Base-by-base conservation (phyloP, 53 echinoderm and acorn worm genomes). In the Stichopus horrens region DNA sequence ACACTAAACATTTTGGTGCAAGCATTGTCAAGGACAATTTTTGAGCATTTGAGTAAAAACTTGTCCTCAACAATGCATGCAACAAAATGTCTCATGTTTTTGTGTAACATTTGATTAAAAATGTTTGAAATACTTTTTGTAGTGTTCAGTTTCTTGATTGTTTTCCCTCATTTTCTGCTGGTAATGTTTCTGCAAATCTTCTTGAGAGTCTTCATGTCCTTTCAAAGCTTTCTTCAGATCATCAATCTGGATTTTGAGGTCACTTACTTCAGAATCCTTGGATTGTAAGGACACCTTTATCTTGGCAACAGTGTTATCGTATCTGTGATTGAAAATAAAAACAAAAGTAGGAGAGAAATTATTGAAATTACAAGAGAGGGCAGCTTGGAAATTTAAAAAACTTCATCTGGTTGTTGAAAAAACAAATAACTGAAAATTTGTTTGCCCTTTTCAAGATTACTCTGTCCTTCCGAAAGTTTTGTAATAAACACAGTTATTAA, bases 111-210 rank as follows among this genome's bases (percentile, higher is more conserved):
- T 37, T 37, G 37, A 37, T 37, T 37, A 37, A 37, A 37, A 77
- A 54, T 53, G 9, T 4, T 75, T 9, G 8, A 80, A 91, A 94
- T 74, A 97, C 98, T 91, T 92, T 91, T 92, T 95, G 76, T 88
- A 94, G 75, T 93, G 90, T 55, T 95, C 93, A 21, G 95, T 16
- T 59, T 95, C 95, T 6, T 71, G 52, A 75, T 97, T 94, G 81
- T 94, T 97, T 57, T 94, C 94, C 74, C 93, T 91, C 10, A 93
- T 37, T 91, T 92, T 92, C 76, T 95, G 89, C 86, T 97, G 98
- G 53, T 97, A 97, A 58, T 94, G 93, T 20, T 83, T 89, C 77
- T 95, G 95, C 54, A 97, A 91, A 74, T 97, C 93, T 23, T 92
- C 94, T 66, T 88, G 90, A 19, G 93, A 73, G 18, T 92, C 88